Evolutionary conservation across 1,140 invertebrate genomes (phyloP).

Genomic region (Gryon sp.): DNA sequence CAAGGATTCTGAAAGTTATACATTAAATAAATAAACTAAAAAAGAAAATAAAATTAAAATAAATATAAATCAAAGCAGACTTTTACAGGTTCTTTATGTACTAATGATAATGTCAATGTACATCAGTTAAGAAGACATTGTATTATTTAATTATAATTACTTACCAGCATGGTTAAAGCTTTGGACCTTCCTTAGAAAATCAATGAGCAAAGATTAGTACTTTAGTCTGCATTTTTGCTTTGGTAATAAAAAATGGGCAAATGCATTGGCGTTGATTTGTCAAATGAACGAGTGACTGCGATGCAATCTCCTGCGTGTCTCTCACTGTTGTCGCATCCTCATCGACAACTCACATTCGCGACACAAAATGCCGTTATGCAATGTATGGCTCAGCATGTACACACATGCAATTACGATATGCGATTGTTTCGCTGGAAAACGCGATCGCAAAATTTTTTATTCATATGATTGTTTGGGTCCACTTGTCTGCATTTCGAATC

Average conservation of each 20-base stretch:
- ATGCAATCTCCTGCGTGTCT: slow-evolving; percentile 53
- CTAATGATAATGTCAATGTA: no score
- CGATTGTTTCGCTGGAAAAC: slow-evolving; percentile 10
- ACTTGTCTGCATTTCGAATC: no score
- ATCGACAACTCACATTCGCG: slow-evolving; percentile 27
- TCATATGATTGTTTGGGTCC: no score
- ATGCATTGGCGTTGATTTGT: slow-evolving; percentile 5
- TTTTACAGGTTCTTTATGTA: no score
- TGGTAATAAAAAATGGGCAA: slow-evolving; percentile 5
- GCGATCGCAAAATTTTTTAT: no score
- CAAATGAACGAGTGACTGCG: slow-evolving; percentile 17
- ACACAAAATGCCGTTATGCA: slow-evolving; percentile 45
- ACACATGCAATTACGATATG: slow-evolving; percentile 17
- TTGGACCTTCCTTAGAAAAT: neutral
- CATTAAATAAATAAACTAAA: no score
- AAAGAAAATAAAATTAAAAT: no score
- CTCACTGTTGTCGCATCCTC: slow-evolving; percentile 39
- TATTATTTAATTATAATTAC: neutral
- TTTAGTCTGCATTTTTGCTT: slow-evolving; percentile 14
- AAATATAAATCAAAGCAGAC: no score
- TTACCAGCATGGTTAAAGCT: slow-evolving; percentile 14
- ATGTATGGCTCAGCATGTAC: slow-evolving; percentile 42
- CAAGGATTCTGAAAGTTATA: no score
- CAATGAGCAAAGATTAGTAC: neutral
- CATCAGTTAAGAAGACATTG: no score